Base-by-base conservation (phyloP, 1,140 invertebrate species). In the Drosophila tristis region DNA sequence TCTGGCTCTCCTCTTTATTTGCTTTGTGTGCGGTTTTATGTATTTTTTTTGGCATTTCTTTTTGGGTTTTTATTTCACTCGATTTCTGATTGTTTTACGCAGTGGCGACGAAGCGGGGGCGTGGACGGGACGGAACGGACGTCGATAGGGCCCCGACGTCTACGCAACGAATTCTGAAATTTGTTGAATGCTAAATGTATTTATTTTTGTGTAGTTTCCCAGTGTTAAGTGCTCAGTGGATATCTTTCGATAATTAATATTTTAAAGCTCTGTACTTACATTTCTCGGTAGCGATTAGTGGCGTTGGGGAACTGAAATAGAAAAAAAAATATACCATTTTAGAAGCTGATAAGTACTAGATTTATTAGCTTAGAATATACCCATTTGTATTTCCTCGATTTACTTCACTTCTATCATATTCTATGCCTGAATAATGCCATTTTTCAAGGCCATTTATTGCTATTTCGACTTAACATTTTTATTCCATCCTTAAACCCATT, bases 71-170 rank as follows among this genome's bases (percentile, higher is more conserved):
- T 51, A 44, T 35, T 78, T 58, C 15, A 48, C 51, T 59, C 51
- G 42, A 42, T 61, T 67, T 72, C 55, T 63, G 68, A 78, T 82
- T 82, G 72, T 53, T 64, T 57, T 63, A 82, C 68, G 74, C 67
- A 47, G 66, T 39, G 39, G 55, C 44, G 61, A 59, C 23, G n/a
- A 6, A 39, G 20, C 43, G 25, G 11, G 26, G 55, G 61, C 53
- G 61, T 9, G 58, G 55, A 2, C 8, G 44, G 61, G 39, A 51
- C 51, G 64, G 64, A 25, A 66, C 62, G 65, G 65, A 15, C 65
- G 45, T 29, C 35, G 47, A 70, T 58, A 67, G 66, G 63, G 66
- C 66, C 64, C 49, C 15, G 26, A 16, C 35, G 20, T 51, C 51
- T 55, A 70, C 51, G 64, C 66, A 57, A 70, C 65, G 44, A 49